Conservation (phyloP, 2,797 vertebrate species). For the Netta rufina region DNA sequence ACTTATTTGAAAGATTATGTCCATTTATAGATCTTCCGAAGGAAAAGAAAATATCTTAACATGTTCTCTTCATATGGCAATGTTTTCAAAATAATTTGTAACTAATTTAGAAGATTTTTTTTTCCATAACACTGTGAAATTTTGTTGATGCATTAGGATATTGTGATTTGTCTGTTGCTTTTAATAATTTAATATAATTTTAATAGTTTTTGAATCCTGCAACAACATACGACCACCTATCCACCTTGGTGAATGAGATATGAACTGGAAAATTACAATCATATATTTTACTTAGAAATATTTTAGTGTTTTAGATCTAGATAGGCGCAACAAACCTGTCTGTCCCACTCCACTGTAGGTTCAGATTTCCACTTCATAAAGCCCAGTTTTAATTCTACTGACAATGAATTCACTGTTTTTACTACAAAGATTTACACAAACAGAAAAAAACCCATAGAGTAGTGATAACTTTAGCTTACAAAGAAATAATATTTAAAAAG, state of each 20-base stretch:
- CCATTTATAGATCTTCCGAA: neutral
- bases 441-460: neutral
- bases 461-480: neutral
- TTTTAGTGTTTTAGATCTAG: neutral
- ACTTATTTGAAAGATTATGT: neutral
- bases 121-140: neutral
- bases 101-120: neutral
- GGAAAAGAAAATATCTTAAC: neutral
- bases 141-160: neutral
- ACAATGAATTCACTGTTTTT: neutral
- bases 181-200: neutral
- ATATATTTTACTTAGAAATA: neutral
- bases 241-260: neutral
- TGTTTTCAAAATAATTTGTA: neutral
- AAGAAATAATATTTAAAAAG: neutral
- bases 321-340: neutral
- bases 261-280: neutral
- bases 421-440: neutral
- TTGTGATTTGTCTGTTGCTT: neutral
- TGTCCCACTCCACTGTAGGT: neutral
- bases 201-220: neutral
- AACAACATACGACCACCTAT: neutral
- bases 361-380: conserved; percentile 4
- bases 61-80: neutral
- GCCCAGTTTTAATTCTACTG: neutral